Evolutionary conservation across 2,888 invertebrate genomes (phyloP).

Genomic region (Netelia virgata): DNA sequence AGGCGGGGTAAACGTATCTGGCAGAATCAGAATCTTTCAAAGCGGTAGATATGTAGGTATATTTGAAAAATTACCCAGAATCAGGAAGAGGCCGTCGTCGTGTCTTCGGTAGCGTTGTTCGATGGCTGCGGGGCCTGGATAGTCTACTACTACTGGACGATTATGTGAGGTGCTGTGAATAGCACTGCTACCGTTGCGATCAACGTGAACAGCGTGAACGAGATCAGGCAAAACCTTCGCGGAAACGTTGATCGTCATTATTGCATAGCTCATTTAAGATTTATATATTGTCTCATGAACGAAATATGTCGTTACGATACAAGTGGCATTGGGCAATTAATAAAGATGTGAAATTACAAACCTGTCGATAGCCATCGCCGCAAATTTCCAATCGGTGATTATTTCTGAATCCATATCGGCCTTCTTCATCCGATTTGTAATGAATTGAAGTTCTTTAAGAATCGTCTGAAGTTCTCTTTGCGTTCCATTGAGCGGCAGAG

Average conservation of each 20-base stretch:
- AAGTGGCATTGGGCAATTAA: not conserved
- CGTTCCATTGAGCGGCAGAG: conserved; percentile 88
- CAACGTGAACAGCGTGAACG: conserved; percentile 97
- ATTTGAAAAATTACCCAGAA: conserved; percentile 69
- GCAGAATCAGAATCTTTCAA: not conserved
- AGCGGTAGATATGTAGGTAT: not conserved
- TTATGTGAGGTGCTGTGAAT: conserved; percentile 96
- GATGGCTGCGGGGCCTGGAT: conserved; percentile 79
- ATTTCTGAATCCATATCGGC: conserved; percentile 97
- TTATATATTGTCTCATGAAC: not conserved
- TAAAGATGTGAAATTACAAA: conserved; percentile 74
- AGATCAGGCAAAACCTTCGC: conserved; percentile 95
- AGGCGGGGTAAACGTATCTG: not conserved
- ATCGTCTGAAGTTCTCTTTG: conserved; percentile 96
- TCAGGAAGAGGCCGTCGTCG: conserved; percentile 71
- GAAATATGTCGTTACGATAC: conserved; percentile 3
- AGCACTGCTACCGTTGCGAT: conserved; percentile 96
- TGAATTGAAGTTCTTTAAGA: conserved; percentile 96
- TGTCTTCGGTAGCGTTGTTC: conserved; percentile 76
- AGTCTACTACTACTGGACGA: conserved; percentile 92
- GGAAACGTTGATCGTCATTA: conserved; percentile 64
- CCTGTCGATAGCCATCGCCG: conserved; percentile 99
- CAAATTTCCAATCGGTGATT: conserved; percentile 99
- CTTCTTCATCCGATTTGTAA: conserved; percentile 97
- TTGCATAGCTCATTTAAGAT: not conserved